Conservation (phyloP, 2,888 invertebrate species). For the Torymus texanus region DNA sequence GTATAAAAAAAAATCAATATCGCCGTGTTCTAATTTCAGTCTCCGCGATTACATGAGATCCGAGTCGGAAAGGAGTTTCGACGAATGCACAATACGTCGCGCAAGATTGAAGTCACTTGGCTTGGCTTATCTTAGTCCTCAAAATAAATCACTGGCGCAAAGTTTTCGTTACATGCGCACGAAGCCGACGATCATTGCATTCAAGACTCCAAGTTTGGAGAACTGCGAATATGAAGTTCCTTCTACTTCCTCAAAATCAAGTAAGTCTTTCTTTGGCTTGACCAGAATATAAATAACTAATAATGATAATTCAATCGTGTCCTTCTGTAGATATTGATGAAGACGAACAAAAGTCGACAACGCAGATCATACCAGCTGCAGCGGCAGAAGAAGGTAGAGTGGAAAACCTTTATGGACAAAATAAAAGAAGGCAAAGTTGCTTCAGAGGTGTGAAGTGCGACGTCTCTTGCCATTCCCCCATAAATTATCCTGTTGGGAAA, state of each 20-base stretch:
- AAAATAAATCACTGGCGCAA: conserved; percentile 87
- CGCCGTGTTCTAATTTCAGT: conserved; percentile 71
- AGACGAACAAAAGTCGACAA: conserved; percentile 21
- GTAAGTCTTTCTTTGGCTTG: conserved; percentile 70
- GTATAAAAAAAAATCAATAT: neutral
- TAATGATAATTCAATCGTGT: neutral
- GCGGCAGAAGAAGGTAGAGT: conserved; percentile 80
- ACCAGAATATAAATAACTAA: too few relatives aligned
- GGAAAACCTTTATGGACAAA: conserved; percentile 46
- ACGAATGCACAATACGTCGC: conserved; percentile 81
- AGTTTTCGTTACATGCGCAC: conserved; percentile 93
- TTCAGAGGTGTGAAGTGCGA: conserved; percentile 59
- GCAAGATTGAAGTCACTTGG: conserved; percentile 82
- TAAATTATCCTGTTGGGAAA: conserved; percentile 86
- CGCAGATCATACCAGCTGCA: conserved; percentile 57
- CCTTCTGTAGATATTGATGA: neutral
- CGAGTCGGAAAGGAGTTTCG: conserved; percentile 87
- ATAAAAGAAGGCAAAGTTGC: conserved; percentile 49
- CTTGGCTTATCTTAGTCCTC: conserved; percentile 81
- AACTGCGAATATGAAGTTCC: conserved; percentile 77
- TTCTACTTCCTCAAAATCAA: conserved; percentile 77
- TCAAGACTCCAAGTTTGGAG: conserved; percentile 88
- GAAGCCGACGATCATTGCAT: conserved; percentile 91
- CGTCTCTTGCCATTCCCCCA: conserved; percentile 64
- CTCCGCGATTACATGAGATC: conserved; percentile 84